phyloP scores from a whole-genome alignment of 2,113 vertebrate genomes.

The Benitochromis conjunctus region DNA sequence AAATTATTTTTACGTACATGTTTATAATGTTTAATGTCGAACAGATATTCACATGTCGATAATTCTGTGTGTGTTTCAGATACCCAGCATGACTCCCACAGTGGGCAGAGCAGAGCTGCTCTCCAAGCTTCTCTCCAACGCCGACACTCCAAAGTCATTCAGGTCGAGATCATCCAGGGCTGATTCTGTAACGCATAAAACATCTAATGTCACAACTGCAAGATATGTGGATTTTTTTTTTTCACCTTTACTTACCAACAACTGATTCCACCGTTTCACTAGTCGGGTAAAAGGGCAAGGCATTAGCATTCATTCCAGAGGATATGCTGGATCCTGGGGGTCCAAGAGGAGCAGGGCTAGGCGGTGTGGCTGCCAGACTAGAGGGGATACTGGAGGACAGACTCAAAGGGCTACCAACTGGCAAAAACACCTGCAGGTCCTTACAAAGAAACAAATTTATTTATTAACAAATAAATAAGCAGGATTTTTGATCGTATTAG shows the following conservation, averaged over 20 bases:
- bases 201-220: rapidly evolving
- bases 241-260: conserved; percentile 79
- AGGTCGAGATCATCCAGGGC: conserved; percentile 94
- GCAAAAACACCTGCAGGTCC: conserved; percentile 91
- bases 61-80: background rate
- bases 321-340: conserved; percentile 61
- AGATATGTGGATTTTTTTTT: background rate
- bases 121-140: conserved; percentile 92
- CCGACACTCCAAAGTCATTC: conserved; percentile 93
- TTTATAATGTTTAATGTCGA: background rate
- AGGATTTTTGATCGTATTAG: background rate
- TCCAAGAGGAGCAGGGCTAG: conserved; percentile 88
- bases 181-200: conserved; percentile 77
- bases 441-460: conserved; percentile 36
- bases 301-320: conserved; percentile 97
- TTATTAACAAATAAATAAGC: background rate
- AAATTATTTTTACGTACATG: background rate
- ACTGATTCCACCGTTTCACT: conserved; percentile 98
- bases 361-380: conserved; percentile 93
- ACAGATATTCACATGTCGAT: background rate
- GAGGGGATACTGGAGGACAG: conserved; percentile 96
- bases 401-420: conserved; percentile 91
- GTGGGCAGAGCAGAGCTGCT: conserved; percentile 80
- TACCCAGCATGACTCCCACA: conserved; percentile 87
- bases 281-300: conserved; percentile 96